Evolutionary conservation across 1,140 invertebrate genomes (phyloP), one percentile per base, ranked within the genome.

Genomic region (Lamellibrachia luymesi): DNA sequence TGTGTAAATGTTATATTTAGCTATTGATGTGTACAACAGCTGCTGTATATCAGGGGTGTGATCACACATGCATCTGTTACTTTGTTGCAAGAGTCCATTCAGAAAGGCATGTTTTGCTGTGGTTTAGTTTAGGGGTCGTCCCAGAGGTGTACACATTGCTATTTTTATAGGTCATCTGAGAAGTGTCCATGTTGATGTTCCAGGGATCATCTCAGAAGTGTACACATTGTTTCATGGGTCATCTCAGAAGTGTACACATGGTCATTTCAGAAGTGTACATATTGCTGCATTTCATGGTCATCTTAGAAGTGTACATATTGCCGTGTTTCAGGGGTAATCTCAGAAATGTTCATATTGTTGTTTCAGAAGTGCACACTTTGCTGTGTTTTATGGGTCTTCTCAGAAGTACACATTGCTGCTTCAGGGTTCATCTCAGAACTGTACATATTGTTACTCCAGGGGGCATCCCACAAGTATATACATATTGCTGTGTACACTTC

Each of bases 191-290:
- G 25, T 8, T 8, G 17, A 22, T 22, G 17, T 80, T 80, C 4
- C 7, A 17, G 17, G 13, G 7, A 80, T 80, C 64, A 80, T 80
- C 64, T 80, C 64, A 80, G 64, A 80, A 17, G 64, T 80, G 64
- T 80, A 56, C 52, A 56, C 52, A 56, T 56, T 56, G 52, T 56
- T 56, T 56, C 52, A 56, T 6, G 52, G 52, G 13, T 91, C 49
- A 91, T 51, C 91, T 50, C 17, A 91, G 91, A 91, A 91, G 17
- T 91, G 22, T 91, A n/a, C 91, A n/a, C 91, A n/a, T 91, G 17
- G 17, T 17, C 22, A 22, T 91, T 49, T 17, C 38, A 49, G 17
- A 38, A 38, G 38, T 38, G 38, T 22, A 90, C n/a, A 90, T 90
- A 90, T 90, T 38, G 38, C 38, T 38, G 38, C 38, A 38, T 38